Percentiles rank a stretch among this genome's conserved stretches.
Conservation (phyloP, 1,140 invertebrate genomes). For the Drosophila pseudoananassae region DNA sequence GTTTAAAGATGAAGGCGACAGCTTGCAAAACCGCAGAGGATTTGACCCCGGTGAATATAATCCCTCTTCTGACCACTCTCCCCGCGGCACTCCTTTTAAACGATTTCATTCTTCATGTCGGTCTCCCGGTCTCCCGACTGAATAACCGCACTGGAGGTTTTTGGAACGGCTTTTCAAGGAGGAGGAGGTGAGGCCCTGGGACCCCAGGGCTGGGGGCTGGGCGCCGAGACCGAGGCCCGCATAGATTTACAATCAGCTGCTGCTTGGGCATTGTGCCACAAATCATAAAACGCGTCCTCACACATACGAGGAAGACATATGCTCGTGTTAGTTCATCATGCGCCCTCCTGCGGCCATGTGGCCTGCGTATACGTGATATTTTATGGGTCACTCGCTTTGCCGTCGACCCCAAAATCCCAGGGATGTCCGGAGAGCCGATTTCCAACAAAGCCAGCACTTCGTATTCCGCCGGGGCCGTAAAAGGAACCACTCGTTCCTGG, state of each 20-base stretch:
- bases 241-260: conserved; percentile 76
- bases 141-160: conserved; percentile 50
- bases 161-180: conserved; percentile 1
- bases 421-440: conserved; percentile 32
- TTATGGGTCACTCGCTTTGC: conserved; percentile 75
- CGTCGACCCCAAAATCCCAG: conserved; percentile 35
- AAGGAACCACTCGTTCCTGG: conserved; percentile 19
- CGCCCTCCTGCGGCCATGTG: conserved; percentile 44
- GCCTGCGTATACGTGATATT: conserved; percentile 78
- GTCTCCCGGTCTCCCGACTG: not conserved
- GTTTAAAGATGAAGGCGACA: conserved; percentile 80
- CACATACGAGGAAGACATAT: conserved; percentile 22
- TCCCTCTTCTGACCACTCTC: conserved; percentile 3
- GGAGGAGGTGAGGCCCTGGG: not conserved
- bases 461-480: conserved; percentile 50
- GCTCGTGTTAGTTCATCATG: conserved; percentile 37
- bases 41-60: conserved; percentile 44
- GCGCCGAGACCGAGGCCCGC: conserved; percentile 28
- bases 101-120: conserved; percentile 30
- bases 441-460: conserved; percentile 36
- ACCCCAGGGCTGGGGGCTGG: not conserved
- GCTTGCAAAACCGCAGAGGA: conserved; percentile 59
- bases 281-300: conserved; percentile 75
- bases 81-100: conserved; percentile 15
- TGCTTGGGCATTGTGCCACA: conserved; percentile 66